Evolutionary conservation across 1,140 invertebrate species (phyloP).

Genomic region (Frieseomelitta varia): DNA sequence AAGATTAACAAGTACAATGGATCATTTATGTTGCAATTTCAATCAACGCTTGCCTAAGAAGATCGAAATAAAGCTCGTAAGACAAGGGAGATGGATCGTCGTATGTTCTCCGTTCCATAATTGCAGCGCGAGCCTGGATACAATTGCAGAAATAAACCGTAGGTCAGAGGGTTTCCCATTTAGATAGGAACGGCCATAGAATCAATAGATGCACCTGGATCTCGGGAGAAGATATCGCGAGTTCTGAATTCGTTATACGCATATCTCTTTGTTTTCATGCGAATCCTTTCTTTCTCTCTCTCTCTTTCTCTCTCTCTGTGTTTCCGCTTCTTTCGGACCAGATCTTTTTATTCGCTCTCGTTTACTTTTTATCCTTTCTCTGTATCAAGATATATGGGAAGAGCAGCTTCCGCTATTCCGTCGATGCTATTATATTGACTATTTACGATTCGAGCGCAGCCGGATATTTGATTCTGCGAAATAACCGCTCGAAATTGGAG

Average conservation of each 20-base stretch:
- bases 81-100: background rate
- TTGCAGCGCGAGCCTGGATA: no score
- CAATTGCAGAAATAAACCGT: background rate
- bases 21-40: no score
- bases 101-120: no score
- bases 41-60: no score
- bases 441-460: background rate
- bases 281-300: no score
- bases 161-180: background rate
- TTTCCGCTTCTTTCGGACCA: no score
- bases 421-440: constrained; percentile 23
- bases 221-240: background rate
- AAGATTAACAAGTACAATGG: no score
- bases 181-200: background rate
- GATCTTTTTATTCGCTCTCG: no score
- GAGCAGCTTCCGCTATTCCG: background rate
- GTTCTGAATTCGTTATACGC: background rate
- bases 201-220: background rate
- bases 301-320: background rate
- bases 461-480: constrained; percentile 41
- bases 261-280: background rate
- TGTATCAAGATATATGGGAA: background rate
- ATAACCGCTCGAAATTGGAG: constrained; percentile 13
- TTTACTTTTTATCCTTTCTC: no score
- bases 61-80: no score